Percentiles rank a stretch among this genome's conserved stretches.
Conservation (phyloP, 2,797 vertebrate species). For the Megaceryle alcyon region DNA sequence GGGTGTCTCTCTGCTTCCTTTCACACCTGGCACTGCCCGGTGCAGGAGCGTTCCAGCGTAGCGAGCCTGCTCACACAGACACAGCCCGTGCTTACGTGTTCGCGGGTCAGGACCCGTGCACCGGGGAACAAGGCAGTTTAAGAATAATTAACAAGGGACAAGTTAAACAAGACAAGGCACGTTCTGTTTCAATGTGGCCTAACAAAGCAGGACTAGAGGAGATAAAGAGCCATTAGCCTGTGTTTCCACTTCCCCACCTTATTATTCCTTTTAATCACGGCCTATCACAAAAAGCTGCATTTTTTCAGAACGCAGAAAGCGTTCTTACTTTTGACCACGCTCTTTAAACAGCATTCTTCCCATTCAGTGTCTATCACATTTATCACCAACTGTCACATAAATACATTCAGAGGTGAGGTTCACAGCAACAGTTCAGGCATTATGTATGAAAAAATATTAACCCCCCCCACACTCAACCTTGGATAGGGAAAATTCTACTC, state of each 20-base stretch:
- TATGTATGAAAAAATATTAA: background rate
- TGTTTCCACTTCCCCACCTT: background rate
- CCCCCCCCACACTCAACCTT: background rate
- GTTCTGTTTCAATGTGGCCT: background rate
- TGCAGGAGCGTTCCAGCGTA: background rate
- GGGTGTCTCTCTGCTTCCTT: background rate
- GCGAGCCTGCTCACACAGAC: background rate
- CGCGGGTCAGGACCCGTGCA: background rate
- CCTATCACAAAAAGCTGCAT: background rate
- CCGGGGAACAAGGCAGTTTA: background rate
- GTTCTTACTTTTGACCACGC: background rate
- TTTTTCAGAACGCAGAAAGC: background rate
- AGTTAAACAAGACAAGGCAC: background rate
- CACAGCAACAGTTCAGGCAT: background rate
- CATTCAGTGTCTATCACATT: background rate
- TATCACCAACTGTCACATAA: background rate
- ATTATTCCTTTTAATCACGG: background rate
- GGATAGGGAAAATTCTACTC: background rate
- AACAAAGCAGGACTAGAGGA: background rate
- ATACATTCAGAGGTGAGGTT: background rate
- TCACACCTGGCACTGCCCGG: background rate
- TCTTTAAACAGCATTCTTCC: background rate
- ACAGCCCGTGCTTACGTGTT: background rate
- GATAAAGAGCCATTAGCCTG: background rate
- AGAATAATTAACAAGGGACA: background rate